A percentile compares a stretch with the other conserved stretches of the same genome.
phyloP scores from a whole-genome alignment of 1,140 invertebrate species.

The Dolichoris vasculosae region DNA sequence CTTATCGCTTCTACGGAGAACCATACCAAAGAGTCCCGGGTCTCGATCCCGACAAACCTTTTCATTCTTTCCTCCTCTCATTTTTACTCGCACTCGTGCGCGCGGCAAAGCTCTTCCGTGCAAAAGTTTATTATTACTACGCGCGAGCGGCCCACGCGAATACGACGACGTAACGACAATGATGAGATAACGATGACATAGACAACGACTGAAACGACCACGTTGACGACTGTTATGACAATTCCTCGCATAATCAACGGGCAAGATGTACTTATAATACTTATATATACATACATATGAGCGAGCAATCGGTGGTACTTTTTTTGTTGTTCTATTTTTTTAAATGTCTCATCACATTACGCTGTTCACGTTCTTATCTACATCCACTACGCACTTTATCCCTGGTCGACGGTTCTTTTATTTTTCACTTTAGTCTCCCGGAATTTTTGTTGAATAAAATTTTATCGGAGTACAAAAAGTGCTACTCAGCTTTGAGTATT shows the following conservation, averaged over 20 bases:
- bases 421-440: not conserved
- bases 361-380: not conserved
- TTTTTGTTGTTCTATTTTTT: conserved; percentile 21
- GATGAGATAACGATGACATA: conserved; percentile 15
- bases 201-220: conserved; percentile 1
- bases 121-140: conserved; percentile 28
- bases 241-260: conserved; percentile 32
- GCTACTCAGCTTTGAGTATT: not conserved
- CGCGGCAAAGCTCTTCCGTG: conserved; percentile 36
- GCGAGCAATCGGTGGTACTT: not conserved
- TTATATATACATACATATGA: conserved; percentile 4
- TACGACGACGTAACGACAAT: conserved; percentile 23
- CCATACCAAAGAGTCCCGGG: conserved; percentile 71
- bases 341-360: not conserved
- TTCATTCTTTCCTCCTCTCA: conserved; percentile 43
- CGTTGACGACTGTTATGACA: not conserved
- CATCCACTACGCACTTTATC: not conserved
- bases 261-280: conserved; percentile 50
- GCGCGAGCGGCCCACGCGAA: not conserved
- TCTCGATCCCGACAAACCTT: conserved; percentile 61
- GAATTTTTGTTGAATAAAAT: not conserved
- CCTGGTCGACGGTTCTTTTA: conserved; percentile 16
- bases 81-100: not conserved
- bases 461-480: not conserved
- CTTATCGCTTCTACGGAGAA: conserved; percentile 64